phyloP scores from a whole-genome alignment of 2,113 vertebrate species.

The Tympanuchus pallidicinctus region DNA sequence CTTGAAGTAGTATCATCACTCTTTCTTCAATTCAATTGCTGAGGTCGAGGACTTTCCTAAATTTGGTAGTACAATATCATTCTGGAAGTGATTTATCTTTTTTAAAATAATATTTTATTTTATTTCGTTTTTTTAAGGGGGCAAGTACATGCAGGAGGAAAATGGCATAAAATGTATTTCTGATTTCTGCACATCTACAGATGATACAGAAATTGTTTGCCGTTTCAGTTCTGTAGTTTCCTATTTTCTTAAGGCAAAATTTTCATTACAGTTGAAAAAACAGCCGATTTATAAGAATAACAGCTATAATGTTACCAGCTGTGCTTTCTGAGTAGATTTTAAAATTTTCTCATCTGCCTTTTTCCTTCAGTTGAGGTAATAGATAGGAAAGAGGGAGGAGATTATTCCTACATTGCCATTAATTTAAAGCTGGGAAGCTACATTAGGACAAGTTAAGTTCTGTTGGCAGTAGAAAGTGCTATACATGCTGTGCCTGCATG shows the following conservation, averaged over 20 bases:
- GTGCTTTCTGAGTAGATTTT: background rate
- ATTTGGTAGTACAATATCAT: background rate
- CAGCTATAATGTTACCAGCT: background rate
- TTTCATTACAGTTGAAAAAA: background rate
- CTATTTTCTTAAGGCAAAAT: slow-evolving; percentile 9
- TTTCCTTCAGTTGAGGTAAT: background rate
- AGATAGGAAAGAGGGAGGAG: background rate
- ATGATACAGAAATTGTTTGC: background rate
- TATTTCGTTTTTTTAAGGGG: background rate
- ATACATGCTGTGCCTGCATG: background rate
- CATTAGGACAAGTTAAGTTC: background rate
- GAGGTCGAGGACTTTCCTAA: background rate
- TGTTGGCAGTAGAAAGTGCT: background rate
- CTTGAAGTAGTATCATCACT: background rate
- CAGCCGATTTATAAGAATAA: background rate
- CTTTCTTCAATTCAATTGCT: background rate
- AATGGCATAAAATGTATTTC: background rate
- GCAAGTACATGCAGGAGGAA: background rate
- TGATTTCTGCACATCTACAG: background rate
- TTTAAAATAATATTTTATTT: background rate
- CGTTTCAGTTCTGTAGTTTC: background rate
- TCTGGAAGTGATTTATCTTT: background rate
- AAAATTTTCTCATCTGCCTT: background rate
- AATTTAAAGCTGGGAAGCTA: background rate
- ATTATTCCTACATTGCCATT: background rate